Evolutionary conservation across 1,140 invertebrate species (phyloP).

Genomic region (Drosophila malerkotliana): DNA sequence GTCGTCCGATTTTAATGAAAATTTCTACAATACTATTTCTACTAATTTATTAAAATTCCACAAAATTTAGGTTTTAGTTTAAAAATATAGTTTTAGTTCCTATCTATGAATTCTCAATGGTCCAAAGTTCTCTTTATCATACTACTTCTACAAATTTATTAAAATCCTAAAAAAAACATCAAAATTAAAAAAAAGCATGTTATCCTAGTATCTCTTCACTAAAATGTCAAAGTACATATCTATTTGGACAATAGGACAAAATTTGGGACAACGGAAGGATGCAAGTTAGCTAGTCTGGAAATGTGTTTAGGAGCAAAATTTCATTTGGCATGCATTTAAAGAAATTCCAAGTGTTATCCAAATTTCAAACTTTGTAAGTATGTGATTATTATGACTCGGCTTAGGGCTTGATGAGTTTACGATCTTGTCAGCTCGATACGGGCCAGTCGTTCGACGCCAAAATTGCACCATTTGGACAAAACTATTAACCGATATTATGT

Average conservation of each 20-base stretch:
- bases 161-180: too few species aligned
- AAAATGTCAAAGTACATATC: conserved; percentile 1
- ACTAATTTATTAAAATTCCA: too few species aligned
- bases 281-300: conserved; percentile 15
- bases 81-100: too few species aligned
- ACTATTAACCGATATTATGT: neutral
- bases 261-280: neutral
- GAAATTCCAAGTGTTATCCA: conserved; percentile 47
- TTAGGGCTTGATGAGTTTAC: neutral
- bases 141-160: too few species aligned
- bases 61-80: too few species aligned
- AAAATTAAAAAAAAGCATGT: too few species aligned
- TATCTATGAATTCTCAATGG: too few species aligned
- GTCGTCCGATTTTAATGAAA: neutral
- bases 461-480: neutral
- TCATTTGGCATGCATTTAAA: conserved; percentile 42
- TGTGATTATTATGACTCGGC: neutral
- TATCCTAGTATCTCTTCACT: neutral
- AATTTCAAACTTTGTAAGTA: conserved; percentile 29
- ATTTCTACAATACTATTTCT: neutral
- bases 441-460: neutral
- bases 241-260: neutral
- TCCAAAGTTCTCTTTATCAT: too few species aligned
- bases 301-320: conserved; percentile 29
- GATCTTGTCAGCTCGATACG: neutral